Percentiles rank a stretch among this genome's conserved stretches.
Conservation (phyloP, 1,140 invertebrate species). For the Achroia grisella region DNA sequence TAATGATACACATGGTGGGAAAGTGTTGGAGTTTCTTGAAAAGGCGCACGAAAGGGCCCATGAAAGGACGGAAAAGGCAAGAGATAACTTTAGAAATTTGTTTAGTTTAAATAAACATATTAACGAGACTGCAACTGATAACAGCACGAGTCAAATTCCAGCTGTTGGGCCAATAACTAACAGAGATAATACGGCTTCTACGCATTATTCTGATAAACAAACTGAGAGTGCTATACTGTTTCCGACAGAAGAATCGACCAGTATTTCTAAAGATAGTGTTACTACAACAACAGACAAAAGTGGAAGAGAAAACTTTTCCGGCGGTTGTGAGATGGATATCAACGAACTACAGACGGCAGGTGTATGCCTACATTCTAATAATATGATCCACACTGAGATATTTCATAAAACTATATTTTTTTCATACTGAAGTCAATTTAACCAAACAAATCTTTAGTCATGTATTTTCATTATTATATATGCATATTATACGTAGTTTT, state of each 20-base stretch:
- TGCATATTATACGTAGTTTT: too few species aligned
- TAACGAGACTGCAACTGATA: background rate
- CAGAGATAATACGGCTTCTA: background rate
- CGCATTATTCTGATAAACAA: background rate
- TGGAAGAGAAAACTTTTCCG: background rate
- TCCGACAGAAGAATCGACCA: background rate
- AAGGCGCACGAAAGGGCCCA: background rate
- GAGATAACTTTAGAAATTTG: background rate
- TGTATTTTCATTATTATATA: too few species aligned
- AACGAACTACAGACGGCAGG: background rate
- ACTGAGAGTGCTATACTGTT: background rate
- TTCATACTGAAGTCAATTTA: too few species aligned
- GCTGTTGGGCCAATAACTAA: background rate
- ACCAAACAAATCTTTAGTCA: too few species aligned
- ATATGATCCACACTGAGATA: background rate
- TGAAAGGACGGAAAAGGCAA: background rate
- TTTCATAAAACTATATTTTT: background rate
- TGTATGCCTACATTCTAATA: background rate
- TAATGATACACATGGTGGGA: background rate
- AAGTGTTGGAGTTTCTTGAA: background rate
- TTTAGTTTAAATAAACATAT: background rate
- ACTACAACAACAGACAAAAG: background rate
- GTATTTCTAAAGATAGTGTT: too few species aligned
- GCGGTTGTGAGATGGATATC: background rate
- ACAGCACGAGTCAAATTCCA: background rate